These are phyloP conservation scores for Trididemnum nubilum DNA, from an alignment of 23 tunicate species.

Conservation along the genomic window DNA sequence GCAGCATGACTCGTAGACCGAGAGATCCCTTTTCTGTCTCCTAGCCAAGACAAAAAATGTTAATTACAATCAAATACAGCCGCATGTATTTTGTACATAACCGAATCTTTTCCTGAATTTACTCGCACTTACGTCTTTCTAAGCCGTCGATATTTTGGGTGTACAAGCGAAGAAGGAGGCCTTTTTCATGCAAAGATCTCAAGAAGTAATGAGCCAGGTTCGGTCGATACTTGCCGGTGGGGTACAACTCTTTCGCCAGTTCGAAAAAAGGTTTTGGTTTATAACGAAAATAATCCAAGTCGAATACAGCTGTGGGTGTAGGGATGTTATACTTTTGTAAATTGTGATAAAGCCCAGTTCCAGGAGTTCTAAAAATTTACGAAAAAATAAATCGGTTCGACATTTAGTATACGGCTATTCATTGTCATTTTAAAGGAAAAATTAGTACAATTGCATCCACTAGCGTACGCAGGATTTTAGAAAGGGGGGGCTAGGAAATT, in stretches of 20 bases:
- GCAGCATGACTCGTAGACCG: too few relatives aligned
- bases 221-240: conserved; percentile 88
- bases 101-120: too few relatives aligned
- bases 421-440: neutral
- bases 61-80: too few relatives aligned
- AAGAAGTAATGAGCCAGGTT: conserved; percentile 78
- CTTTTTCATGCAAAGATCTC: conserved; percentile 64
- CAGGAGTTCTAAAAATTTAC: conserved; percentile 74
- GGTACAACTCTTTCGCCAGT: conserved; percentile 86
- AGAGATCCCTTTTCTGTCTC: too few relatives aligned
- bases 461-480: too few relatives aligned
- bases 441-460: neutral
- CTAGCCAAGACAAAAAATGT: too few relatives aligned
- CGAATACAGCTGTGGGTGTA: conserved; percentile 82
- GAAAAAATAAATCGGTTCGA: too few relatives aligned
- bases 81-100: too few relatives aligned
- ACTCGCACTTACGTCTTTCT: conserved; percentile 75
- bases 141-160: conserved; percentile 97
- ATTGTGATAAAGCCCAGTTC: conserved; percentile 87
- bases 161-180: conserved; percentile 66
- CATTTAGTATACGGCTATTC: neutral
- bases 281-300: conserved; percentile 70
- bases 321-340: conserved; percentile 65
- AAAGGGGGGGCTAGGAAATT: too few relatives aligned
- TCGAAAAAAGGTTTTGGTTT: conserved; percentile 93